A percentile compares a stretch with the other conserved stretches of the same genome.
Conservation (phyloP, 2,888 invertebrate genomes). For the Drosophila eohydei region DNA sequence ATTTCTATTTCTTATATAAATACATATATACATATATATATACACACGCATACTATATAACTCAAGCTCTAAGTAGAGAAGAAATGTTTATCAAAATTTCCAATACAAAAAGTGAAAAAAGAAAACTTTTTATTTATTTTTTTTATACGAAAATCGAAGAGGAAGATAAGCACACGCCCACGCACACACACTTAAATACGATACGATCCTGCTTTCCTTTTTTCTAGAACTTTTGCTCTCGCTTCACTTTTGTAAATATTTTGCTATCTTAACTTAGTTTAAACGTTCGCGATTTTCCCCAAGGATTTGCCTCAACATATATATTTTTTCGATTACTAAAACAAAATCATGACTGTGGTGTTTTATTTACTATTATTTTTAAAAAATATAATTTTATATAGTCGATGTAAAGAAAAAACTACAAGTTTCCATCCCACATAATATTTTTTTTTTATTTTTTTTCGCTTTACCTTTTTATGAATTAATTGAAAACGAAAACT, state of each 20-base stretch:
- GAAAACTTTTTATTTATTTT: slow-evolving; percentile 60
- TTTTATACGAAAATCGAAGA: slow-evolving; percentile 48
- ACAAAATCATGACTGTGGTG: slow-evolving; percentile 82
- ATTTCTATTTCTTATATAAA: slow-evolving; percentile 47
- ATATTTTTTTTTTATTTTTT: slow-evolving; percentile 15
- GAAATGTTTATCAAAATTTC: slow-evolving; percentile 50
- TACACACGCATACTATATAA: slow-evolving; percentile 12
- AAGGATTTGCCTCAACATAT: slow-evolving; percentile 14
- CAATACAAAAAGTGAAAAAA: slow-evolving; percentile 30
- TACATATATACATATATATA: slow-evolving; percentile 20
- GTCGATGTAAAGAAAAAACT: slow-evolving; percentile 38
- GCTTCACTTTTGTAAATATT: slow-evolving; percentile 67
- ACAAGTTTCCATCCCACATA: slow-evolving; percentile 22
- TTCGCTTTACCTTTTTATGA: slow-evolving; percentile 5
- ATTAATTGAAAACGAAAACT: not conserved
- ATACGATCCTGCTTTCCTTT: slow-evolving; percentile 13
- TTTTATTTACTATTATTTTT: slow-evolving; percentile 81
- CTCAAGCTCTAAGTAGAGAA: slow-evolving; percentile 35
- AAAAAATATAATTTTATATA: slow-evolving; percentile 53
- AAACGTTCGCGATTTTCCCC: slow-evolving; percentile 35
- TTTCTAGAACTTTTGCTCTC: slow-evolving; percentile 13
- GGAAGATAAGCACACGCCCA: slow-evolving; percentile 7
- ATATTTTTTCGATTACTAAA: slow-evolving; percentile 56
- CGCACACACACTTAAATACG: slow-evolving; percentile 11
- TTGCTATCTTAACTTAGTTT: slow-evolving; percentile 50